Evolutionary conservation across 2,888 invertebrate genomes (phyloP), one percentile per base, ranked within the genome.

Genomic region (Amphipoea lucens): DNA sequence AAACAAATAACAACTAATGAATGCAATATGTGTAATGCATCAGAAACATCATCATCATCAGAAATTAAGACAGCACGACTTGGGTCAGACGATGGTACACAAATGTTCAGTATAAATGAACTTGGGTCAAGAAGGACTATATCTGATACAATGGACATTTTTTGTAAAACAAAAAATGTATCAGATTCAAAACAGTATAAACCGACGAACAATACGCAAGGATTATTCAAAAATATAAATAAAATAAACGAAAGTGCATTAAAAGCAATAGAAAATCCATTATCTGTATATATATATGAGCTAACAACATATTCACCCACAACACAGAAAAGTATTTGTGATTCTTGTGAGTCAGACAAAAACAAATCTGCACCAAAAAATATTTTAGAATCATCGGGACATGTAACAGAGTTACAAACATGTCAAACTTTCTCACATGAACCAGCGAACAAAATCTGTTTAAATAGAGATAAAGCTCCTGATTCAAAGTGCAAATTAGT

Each of bases 141-240:
- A 81, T 57, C 51, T 60, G 51, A 45, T 9, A 66, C n/a, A 80
- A 36, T 40, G 14, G 51, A 9, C 17, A 29, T 6, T 36, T 54
- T 14, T 36, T 20, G 65, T 57, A 63, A 69, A 48, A 78, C 4
- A 54, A 57, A 69, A 20, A 12, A 6, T 42, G 68, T 60, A 36
- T 63, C 48, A 62, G 40, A 65, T 17, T 14, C 57, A n/a, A 57
- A 65, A 63, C 48, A 14, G 14, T 79, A 79, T 45, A 62, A 40
- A 29, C 66, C 67, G 40, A 63, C 45, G 12, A 72, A 79, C 1
- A 62, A 71, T 62, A 67, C 67, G 23, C 79, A 79, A 71, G 80
- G 67, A 14, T 54, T 81, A 67, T 84, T 79, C 4, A 67, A 45
- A 71, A 71, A 79, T 29, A 71, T 71, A 54, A 23, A 66, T 45